Evolutionary conservation across 2,888 invertebrate genomes (phyloP), one percentile per base, ranked within the genome.

Genomic region (Lasioglossum marginatum): DNA sequence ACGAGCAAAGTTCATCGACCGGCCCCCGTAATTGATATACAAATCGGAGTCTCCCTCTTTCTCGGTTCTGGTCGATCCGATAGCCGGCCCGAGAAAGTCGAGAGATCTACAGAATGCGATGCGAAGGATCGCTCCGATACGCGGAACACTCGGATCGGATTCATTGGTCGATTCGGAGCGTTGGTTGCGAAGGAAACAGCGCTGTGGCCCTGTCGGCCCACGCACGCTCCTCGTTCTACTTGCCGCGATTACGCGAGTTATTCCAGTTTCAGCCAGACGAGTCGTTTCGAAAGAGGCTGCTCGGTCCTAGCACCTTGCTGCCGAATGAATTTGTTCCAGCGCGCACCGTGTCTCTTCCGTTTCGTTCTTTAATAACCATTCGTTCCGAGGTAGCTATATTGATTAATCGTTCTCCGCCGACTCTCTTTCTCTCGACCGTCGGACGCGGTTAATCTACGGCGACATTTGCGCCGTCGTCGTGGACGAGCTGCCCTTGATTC

Each of bases 1-100:
- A 81, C 83, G 71, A 57, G 73, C 71, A 63, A 72, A 77, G 86
- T 83, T 80, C 83, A 70, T 79, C 87, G 87, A 87, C 87, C 87
- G 34, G 48, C 6, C 71, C 23, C 68, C 37, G 77, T 82, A 79
- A 87, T 83, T 83, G 78, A 83, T 79, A 75, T 63, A 75, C 78
- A 80, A 86, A 86, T 81, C 81, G 75, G 76, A 85, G 60, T 71
- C 63, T 34, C 43, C 12, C n/a, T n/a, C 57, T 57, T 57, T 70
- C 60, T 45, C 76, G n/a, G 63, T 31, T 76, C 31, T 6, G 63
- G 23, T 43, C 45, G 19, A 63, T 57, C 45, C 27, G 23, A 23
- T 16, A 19, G 27, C 43, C 14, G 40, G n/a, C 8, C 40, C 6
- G 43, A 23, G 70, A 23, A 34, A 70, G 37, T 70, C 70, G 40